Percentiles rank a stretch among this genome's conserved stretches.
These are phyloP conservation scores for Glyphotaelius pellucidus DNA, from an alignment of 2,888 invertebrate genomes.

Conservation along the genomic window DNA sequence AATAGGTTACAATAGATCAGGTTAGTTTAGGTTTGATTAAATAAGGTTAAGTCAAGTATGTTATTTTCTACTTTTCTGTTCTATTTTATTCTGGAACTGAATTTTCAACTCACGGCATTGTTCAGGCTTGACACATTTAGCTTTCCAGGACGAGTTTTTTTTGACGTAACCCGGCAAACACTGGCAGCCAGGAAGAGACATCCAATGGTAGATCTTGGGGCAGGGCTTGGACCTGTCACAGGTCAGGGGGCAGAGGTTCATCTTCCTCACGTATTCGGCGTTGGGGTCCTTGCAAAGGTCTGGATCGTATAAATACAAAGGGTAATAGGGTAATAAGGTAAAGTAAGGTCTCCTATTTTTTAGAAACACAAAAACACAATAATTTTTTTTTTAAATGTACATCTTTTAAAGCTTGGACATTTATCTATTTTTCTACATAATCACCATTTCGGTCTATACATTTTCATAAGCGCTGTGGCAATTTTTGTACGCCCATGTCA, in stretches of 20 bases:
- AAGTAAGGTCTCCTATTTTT: no score
- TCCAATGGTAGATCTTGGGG: background rate
- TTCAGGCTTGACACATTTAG: conserved; percentile 43
- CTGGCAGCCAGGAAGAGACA: background rate
- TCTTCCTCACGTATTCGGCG: background rate
- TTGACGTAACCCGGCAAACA: background rate
- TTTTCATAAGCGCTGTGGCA: no score
- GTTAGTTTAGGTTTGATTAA: background rate
- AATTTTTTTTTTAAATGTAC: no score
- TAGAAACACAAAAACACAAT: no score
- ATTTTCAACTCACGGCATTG: conserved; percentile 53
- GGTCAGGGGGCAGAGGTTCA: background rate
- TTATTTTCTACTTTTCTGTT: no score
- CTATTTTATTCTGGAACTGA: background rate
- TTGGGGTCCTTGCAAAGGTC: background rate
- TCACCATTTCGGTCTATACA: no score
- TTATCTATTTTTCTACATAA: no score
- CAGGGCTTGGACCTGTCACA: background rate
- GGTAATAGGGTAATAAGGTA: background rate
- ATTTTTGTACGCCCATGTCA: no score
- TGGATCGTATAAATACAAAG: background rate
- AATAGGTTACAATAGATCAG: no score
- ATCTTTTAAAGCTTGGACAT: no score
- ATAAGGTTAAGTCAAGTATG: background rate
- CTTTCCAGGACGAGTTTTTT: background rate